Base-by-base conservation (phyloP, 2,113 vertebrate species). In the Cephalopterus ornatus region DNA sequence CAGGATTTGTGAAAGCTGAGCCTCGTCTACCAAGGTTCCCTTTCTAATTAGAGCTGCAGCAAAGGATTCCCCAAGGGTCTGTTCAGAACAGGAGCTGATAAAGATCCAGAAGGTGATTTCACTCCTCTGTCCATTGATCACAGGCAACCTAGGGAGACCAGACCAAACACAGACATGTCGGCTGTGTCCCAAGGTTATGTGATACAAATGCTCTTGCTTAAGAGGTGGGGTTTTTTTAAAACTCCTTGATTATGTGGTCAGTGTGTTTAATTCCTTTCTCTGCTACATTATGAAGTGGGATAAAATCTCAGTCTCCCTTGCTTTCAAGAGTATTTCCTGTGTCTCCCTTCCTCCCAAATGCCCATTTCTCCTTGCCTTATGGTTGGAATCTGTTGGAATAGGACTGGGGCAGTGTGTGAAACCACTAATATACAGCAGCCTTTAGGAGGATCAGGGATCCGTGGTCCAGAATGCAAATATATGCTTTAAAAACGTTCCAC, bases 51-150 rank as follows among this genome's bases (percentile, higher is more conserved):
- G 83, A 71, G 72, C 47, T 0, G 13, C 35, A 89, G 80, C 72
- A 78, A 84, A 72, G 80, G 47, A 53, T 79, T 56, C 76, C 92
- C 50, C 39, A 5, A 12, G 77, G 56, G 30, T 71, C 80, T 47
- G 79, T 10, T 88, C 76, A 75, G 93, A 91, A 92, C 91, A 68
- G 96, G 91, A 95, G 93, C 91, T 89, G 93, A 97, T 91, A 47
- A 74, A 92, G 91, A 95, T 97, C 95, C 95, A 95, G 96, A 95
- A 95, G 91, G 91, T 96, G 96, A 97, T 93, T 97, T 97, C 96
- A 96, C 86, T 95, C 2, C 7, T 82, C 79, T 95, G 83, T 89
- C 83, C 92, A 91, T 92, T 84, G 95, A 95, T 96, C 95, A 84
- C 50, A 93, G 93, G 96, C 95, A 95, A 58, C 96, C 95, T 85